phyloP scores from a whole-genome alignment of 2,113 vertebrate genomes.

The Boulengeromyrus knoepffleri region DNA sequence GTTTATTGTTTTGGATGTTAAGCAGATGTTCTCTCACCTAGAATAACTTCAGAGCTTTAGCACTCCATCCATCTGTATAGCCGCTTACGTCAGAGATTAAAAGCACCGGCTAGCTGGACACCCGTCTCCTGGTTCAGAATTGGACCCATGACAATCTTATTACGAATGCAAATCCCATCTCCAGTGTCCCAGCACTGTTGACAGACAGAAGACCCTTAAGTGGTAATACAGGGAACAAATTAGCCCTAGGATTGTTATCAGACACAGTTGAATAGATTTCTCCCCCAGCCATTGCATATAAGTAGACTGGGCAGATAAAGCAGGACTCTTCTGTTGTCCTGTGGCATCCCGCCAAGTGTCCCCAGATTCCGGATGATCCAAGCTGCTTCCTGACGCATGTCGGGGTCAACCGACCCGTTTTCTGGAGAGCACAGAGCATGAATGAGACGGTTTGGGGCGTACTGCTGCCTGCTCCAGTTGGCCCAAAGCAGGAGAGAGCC shows the following conservation, averaged over 20 bases:
- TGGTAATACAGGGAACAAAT: background rate
- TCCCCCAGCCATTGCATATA: background rate
- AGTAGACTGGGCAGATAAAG: background rate
- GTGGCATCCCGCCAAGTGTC: background rate
- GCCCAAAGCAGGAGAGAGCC: background rate
- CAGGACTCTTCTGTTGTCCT: background rate
- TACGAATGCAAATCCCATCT: background rate
- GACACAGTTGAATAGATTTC: conserved; percentile 1
- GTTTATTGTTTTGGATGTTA: background rate
- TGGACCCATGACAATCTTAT: background rate
- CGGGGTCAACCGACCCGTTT: background rate
- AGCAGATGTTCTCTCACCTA: background rate
- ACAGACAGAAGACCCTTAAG: background rate
- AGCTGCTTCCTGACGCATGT: background rate
- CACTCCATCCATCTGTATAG: background rate
- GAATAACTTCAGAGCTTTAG: background rate
- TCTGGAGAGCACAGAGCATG: background rate
- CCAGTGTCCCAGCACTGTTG: background rate
- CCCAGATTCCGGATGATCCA: background rate
- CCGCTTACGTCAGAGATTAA: background rate
- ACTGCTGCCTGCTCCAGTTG: background rate
- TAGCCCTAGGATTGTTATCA: background rate
- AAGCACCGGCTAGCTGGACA: background rate
- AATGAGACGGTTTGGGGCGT: background rate
- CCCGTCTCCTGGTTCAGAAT: background rate